Evolutionary conservation across 2,113 vertebrate genomes (phyloP), one percentile per base, ranked within the genome.

Genomic region (Heliornis fulica): DNA sequence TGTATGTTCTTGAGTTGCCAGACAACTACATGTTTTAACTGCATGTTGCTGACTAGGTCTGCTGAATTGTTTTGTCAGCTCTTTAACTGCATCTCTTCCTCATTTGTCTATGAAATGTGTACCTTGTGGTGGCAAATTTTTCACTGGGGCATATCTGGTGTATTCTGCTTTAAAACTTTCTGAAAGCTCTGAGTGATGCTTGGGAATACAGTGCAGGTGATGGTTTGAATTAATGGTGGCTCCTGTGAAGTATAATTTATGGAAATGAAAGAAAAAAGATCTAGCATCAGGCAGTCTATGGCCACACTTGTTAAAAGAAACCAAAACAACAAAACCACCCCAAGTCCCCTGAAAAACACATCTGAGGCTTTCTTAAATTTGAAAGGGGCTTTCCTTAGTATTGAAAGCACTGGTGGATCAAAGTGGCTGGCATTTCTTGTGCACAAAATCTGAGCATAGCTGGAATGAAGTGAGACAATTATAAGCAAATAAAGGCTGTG

Each of bases 1-100:
- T 36, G 7, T 21, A 15, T 72, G 31, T 41, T 84, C 19, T 36
- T 88, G 57, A 81, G 69, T 34, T 77, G 53, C 23, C 31, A 61
- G 31, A 46, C 29, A 36, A 17, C 43, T 25, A 19, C 29, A 61
- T 70, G 13, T 46, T 76, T 77, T 76, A 88, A 76, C 31, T 17
- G 15, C 7, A 0, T 45, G 18, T 56, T 40, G 21, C 41, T 50
- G 71, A n/a, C n/a, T 36, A 22, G 26, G 64, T 57, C 53, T 93
- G 2, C 8, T 21, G 70, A 34, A 61, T 56, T 54, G 43, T 82
- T 84, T 51, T 79, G 51, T 82, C 77, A 64, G 38, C 36, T 89
- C 65, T 87, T 91, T 38, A 71, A 9, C 84, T 36, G n/a, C 43
- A n/a, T 85, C 61, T 72, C 61, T 84, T 91, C 78, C 43, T 87